Evolutionary conservation across 2,888 invertebrate species (phyloP).

Genomic region (Eilema caniola): DNA sequence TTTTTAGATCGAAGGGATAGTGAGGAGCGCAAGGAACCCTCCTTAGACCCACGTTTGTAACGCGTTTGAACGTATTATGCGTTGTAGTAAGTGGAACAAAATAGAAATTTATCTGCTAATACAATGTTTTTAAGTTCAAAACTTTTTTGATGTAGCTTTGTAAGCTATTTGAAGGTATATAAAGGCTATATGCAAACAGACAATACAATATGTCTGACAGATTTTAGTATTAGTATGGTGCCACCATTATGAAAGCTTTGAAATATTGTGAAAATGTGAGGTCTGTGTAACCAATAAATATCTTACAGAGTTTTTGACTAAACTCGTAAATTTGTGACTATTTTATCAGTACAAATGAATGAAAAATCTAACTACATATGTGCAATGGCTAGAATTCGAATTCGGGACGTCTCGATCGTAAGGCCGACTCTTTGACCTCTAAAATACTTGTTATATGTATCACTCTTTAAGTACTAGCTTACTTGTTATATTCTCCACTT

Average conservation of each 20-base stretch:
- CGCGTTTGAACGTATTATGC: conserved; percentile 33
- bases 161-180: neutral
- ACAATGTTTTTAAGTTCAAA: neutral
- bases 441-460: neutral
- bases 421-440: too few species aligned
- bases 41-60: conserved; percentile 35
- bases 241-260: neutral
- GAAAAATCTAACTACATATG: neutral
- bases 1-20: conserved; percentile 74
- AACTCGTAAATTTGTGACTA: neutral
- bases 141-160: neutral
- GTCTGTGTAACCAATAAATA: too few species aligned
- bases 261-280: neutral
- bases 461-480: neutral
- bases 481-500: neutral
- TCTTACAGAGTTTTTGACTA: neutral
- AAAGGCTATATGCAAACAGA: neutral
- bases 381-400: too few species aligned
- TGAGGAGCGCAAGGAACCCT: conserved; percentile 51
- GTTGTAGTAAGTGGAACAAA: conserved; percentile 23
- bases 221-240: neutral
- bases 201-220: neutral
- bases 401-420: too few species aligned
- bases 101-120: neutral
- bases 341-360: neutral